Evolutionary conservation across 2,113 vertebrate species (phyloP), one percentile per base, ranked within the genome.

Genomic region (Oryzias melastigma): DNA sequence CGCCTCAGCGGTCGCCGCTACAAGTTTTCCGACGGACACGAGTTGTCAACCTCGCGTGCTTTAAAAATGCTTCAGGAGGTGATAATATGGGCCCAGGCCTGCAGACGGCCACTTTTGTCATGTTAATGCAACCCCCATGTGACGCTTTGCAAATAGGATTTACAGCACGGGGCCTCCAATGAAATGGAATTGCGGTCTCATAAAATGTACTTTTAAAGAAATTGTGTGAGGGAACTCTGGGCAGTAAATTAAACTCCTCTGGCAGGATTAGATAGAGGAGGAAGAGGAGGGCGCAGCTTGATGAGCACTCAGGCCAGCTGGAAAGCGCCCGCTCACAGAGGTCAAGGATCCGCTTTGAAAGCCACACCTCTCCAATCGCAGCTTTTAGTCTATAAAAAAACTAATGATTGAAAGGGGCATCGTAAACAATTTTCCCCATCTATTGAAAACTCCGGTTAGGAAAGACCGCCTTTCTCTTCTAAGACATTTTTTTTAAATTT

Each of bases 181-280:
- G 89, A 89, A 90, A 91, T 91, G 83, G 89, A 91, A 91, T 88
- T 88, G 90, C 88, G 77, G 81, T 84, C 88, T 91, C 89, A 88
- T 91, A 89, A 92, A 90, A 91, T 85, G 81, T 85, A 91, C 90
- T 90, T 91, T 92, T 88, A 88, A 88, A 90, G 85, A 85, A 90
- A 90, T 90, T 88, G 89, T 90, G 87, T 58, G 83, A 83, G 84
- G 83, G 71, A 81, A 86, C 75, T 89, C 89, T 85, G 75, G 88
- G 83, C 84, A 88, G 90, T 90, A 88, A 90, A 92, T 90, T 85
- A 89, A 91, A 91, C 85, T 91, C 85, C 85, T 78, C 85, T 77
- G 78, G 84, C 89, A 81, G 86, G 87, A 90, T 87, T 82, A 88
- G 83, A 88, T 84, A 81, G 75, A 62, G 55, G 59, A n/a, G 73